Evolutionary conservation across 2,888 invertebrate genomes (phyloP), one percentile per base, ranked within the genome.

Genomic region (Xanthia togata): DNA sequence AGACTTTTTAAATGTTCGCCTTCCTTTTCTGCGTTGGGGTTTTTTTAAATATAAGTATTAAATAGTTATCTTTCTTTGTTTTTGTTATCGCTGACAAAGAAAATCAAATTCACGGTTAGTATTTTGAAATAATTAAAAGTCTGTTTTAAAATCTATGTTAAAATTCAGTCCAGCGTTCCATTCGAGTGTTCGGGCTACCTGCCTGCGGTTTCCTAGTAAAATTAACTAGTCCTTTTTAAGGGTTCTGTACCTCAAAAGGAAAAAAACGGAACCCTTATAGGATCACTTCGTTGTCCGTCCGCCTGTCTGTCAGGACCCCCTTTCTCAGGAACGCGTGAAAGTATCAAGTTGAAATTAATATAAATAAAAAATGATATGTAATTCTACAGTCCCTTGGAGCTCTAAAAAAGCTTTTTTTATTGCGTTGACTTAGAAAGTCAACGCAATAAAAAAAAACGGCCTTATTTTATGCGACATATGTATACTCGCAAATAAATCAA

Each of bases 121-220:
- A 55, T 44, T 44, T 67, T 5, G 0, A 53, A 20, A 55, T 53
- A n/a, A 17, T n/a, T 14, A 23, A 31, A 31, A 17, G 0, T 17
- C 5, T 67, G 31, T 55, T 53, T n/a, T 26, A 26, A 73, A 71
- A 57, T 14, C n/a, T 5, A n/a, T 71, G 31, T n/a, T 31, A n/a
- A 17, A 0, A 12, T 26, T 23, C 4, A 14, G 2, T 68, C 6
- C 23, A 68, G 9, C 50, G 38, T 41, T 53, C 4, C 0, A 11
- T 23, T 47, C 2, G 6, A 26, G 20, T 20, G 26, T 26, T 17
- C 26, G 57, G 57, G 57, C 57, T 26, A 55, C n/a, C 11, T n/a
- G 12, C 4, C 9, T 17, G 5, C 17, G 9, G n/a, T 41, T 64
- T 26, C 12, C 12, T 26, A 6, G 4, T 44, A 44, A 44, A 44